Percentiles rank a stretch among this genome's conserved stretches.
These are phyloP conservation scores for Muscicapa striata DNA, from an alignment of 2,797 vertebrate species.

Conservation along the genomic window DNA sequence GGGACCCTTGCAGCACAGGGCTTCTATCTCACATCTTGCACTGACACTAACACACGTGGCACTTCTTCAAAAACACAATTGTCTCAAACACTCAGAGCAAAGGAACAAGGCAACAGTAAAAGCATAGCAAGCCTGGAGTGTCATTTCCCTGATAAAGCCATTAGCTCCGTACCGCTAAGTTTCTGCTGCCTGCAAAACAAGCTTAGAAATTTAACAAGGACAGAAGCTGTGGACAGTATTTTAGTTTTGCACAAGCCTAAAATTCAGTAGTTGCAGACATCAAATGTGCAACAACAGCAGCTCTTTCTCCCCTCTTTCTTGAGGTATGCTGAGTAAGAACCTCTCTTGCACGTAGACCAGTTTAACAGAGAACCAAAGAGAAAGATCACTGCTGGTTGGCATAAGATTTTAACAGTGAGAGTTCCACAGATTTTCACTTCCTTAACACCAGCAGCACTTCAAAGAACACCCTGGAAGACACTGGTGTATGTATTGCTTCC, in stretches of 20 bases:
- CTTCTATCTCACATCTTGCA: neutral
- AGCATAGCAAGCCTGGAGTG: neutral
- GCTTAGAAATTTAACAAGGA: neutral
- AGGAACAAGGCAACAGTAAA: neutral
- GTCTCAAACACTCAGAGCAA: neutral
- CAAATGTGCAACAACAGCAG: neutral
- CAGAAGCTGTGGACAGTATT: neutral
- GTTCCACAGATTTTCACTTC: neutral
- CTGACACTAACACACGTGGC: rapidly evolving
- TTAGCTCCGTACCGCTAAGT: neutral
- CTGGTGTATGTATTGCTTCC: neutral
- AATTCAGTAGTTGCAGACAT: neutral
- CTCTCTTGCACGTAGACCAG: neutral
- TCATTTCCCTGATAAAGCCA: neutral
- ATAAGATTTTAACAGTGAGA: neutral
- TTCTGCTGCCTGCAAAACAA: neutral
- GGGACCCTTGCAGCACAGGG: neutral
- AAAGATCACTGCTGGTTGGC: neutral
- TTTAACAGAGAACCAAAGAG: neutral
- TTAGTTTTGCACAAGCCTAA: neutral
- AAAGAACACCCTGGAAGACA: neutral
- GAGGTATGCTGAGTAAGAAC: neutral
- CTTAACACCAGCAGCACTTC: neutral
- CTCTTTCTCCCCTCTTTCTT: neutral
- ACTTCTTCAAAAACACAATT: neutral